Conservation (phyloP, 2,113 vertebrate genomes). For the Galeopterus variegatus region DNA sequence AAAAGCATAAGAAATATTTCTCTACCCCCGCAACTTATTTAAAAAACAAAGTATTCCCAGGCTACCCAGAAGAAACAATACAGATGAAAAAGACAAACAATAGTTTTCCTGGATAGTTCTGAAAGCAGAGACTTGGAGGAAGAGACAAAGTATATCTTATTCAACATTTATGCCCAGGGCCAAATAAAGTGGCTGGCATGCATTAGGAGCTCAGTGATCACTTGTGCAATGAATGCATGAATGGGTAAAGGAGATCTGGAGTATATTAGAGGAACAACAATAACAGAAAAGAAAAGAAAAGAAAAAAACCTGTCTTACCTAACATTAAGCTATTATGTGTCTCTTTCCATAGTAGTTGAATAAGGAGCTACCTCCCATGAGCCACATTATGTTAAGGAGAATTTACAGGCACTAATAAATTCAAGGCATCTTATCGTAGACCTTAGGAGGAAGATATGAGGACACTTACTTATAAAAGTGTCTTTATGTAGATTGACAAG, state of each 20-base stretch:
- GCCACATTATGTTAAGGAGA: conserved; percentile 55
- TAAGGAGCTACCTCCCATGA: conserved; percentile 42
- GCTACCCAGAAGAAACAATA: not conserved
- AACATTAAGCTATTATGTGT: conserved; percentile 54
- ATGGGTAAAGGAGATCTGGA: not conserved
- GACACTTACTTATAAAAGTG: not conserved
- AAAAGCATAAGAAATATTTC: not conserved
- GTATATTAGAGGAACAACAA: conserved; percentile 16
- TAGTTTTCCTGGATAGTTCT: not conserved
- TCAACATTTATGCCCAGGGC: not conserved
- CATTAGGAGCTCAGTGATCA: conserved; percentile 19
- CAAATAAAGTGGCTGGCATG: not conserved
- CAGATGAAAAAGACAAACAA: not conserved
- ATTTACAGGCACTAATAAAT: conserved; percentile 74
- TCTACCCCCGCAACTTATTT: not conserved
- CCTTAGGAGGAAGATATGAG: conserved; percentile 12
- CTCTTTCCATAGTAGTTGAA: conserved; percentile 28
- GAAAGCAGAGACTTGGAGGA: not conserved
- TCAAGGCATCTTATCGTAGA: conserved; percentile 58
- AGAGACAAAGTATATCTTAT: not conserved
- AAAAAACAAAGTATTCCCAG: not conserved
- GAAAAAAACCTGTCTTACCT: conserved; percentile 35
- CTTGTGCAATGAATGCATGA: conserved; percentile 30
- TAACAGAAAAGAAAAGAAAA: not conserved
- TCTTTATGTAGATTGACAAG: conserved; percentile 52